These are phyloP conservation scores for Azemiops feae DNA, from an alignment of 2,113 vertebrate genomes.

Conservation along the genomic window DNA sequence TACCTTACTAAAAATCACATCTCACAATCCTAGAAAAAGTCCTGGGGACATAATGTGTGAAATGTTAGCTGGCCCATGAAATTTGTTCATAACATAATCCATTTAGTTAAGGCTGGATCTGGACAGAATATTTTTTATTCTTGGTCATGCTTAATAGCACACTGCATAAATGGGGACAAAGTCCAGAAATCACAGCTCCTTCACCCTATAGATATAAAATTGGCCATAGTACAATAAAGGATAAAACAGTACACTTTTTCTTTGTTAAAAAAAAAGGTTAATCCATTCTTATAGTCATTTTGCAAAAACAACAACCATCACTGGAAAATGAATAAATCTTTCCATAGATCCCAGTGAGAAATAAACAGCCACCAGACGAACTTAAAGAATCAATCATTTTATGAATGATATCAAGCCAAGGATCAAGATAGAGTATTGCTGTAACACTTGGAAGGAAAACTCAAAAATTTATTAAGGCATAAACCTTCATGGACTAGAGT, in stretches of 20 bases:
- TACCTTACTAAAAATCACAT: neutral
- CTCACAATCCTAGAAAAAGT: neutral
- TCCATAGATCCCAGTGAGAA: neutral
- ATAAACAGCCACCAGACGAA: neutral
- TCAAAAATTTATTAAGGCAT: neutral
- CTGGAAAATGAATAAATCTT: neutral
- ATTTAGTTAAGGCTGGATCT: neutral
- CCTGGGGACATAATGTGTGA: neutral
- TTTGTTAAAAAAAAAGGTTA: neutral
- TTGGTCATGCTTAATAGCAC: neutral
- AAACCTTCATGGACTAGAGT: neutral
- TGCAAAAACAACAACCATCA: neutral
- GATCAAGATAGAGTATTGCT: neutral
- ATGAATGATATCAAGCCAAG: slow-evolving; percentile 2
- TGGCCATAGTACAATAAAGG: neutral
- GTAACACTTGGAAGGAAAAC: neutral
- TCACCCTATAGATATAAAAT: neutral
- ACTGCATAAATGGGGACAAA: neutral
- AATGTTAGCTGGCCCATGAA: neutral
- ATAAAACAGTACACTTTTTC: neutral
- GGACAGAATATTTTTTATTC: neutral
- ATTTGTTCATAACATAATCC: neutral
- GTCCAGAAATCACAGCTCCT: neutral
- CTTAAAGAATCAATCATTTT: slow-evolving; percentile 9
- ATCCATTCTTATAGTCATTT: neutral